Evolutionary conservation across 2,797 vertebrate genomes (phyloP).

Genomic region (Schizothorax lantsangensis): DNA sequence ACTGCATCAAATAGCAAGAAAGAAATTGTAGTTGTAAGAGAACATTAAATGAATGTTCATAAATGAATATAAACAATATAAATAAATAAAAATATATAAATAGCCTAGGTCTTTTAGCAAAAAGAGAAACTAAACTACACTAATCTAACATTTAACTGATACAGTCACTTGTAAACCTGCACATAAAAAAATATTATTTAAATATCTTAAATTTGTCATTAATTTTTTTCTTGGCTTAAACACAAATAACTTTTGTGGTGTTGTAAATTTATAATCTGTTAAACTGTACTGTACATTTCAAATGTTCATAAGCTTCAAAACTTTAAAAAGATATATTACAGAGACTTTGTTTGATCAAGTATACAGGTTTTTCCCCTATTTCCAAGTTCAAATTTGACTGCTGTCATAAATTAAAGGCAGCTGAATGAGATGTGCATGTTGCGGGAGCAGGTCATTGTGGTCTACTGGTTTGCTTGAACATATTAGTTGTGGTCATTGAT

Average conservation of each 20-base stretch:
- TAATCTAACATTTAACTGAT: not conserved
- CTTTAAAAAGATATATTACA: not conserved
- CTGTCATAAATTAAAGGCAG: not conserved
- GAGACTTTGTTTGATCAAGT: not conserved
- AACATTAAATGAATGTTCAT: no score
- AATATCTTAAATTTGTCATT: not conserved
- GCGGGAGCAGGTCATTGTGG: not conserved
- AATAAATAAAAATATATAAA: no score
- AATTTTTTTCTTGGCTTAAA: not conserved
- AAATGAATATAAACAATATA: no score
- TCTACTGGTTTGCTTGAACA: not conserved
- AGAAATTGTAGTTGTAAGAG: no score
- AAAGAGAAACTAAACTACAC: no score
- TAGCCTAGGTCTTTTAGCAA: no score
- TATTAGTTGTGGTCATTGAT: constrained; percentile 4
- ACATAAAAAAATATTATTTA: not conserved
- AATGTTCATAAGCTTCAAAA: not conserved
- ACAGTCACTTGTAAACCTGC: not conserved
- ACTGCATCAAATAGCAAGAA: not conserved
- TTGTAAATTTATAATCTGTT: not conserved
- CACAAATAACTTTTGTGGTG: not conserved
- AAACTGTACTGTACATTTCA: not conserved
- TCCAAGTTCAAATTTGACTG: not conserved
- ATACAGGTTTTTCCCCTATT: not conserved
- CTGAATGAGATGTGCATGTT: not conserved